A percentile compares a stretch with the other conserved stretches of the same genome.
Conservation (phyloP, 92 coral and sea anemone species). For the Porites lobata region DNA sequence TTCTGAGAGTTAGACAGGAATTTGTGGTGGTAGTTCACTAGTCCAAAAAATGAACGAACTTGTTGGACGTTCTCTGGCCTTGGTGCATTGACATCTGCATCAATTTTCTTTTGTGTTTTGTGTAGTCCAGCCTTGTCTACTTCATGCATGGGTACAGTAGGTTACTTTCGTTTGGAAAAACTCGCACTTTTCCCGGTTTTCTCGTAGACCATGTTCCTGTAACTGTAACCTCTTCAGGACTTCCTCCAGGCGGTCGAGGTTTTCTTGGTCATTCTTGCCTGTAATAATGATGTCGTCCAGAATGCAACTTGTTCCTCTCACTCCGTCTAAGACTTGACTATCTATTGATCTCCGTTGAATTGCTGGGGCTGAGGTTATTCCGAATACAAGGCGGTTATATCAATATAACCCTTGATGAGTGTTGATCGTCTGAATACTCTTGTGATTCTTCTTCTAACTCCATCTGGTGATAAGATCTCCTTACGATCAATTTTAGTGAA, state of each 20-base stretch:
- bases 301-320: conserved; percentile 63
- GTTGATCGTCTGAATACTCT: conserved; percentile 62
- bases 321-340: conserved; percentile 59
- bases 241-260: conserved; percentile 49
- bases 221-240: conserved; percentile 56
- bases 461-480: conserved; percentile 63
- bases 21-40: conserved; percentile 68
- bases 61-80: conserved; percentile 47
- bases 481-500: conserved; percentile 47
- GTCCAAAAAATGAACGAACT: conserved; percentile 62
- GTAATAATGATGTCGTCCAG: conserved; percentile 64
- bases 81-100: conserved; percentile 56
- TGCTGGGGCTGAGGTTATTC: conserved; percentile 70
- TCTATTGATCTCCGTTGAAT: conserved; percentile 74
- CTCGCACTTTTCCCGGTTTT: conserved; percentile 61
- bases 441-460: conserved; percentile 70
- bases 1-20: conserved; percentile 63
- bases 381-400: conserved; percentile 69
- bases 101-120: conserved; percentile 60
- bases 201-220: conserved; percentile 60
- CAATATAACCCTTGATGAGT: conserved; percentile 70
- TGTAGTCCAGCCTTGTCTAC: conserved; percentile 57
- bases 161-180: conserved; percentile 44
- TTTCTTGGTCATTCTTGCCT: conserved; percentile 59
- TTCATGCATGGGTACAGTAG: conserved; percentile 43